Evolutionary conservation across 1,140 invertebrate genomes (phyloP).

Genomic region (Drosophila ercepeae): DNA sequence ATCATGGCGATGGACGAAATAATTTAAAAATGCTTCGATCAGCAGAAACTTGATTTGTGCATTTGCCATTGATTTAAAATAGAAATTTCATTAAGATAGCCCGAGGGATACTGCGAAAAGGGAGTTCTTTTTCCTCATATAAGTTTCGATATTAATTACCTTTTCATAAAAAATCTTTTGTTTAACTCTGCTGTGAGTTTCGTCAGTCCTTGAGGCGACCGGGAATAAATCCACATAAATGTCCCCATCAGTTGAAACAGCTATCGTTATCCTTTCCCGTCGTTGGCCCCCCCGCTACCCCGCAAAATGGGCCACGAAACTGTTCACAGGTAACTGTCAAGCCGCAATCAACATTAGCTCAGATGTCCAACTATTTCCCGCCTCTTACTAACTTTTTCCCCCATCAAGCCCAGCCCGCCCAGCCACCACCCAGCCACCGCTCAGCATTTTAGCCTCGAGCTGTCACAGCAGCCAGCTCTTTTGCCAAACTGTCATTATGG

Average conservation of each 20-base stretch:
- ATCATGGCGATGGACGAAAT: conserved; percentile 28
- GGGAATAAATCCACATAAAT: conserved; percentile 11
- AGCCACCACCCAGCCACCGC: not conserved
- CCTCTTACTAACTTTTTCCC: not conserved
- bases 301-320: conserved; percentile 8
- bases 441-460: conserved; percentile 13
- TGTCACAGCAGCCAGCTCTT: conserved; percentile 72
- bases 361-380: conserved; percentile 24
- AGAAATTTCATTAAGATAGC: conserved; percentile 2
- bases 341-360: conserved; percentile 51
- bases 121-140: not conserved
- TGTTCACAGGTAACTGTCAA: conserved; percentile 47
- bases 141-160: not conserved
- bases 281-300: not conserved
- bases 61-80: not conserved
- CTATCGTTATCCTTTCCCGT: conserved; percentile 4
- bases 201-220: not conserved
- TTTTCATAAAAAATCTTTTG: not conserved
- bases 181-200: not conserved
- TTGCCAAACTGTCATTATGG: conserved; percentile 77
- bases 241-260: conserved; percentile 14
- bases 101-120: not conserved
- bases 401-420: not conserved
- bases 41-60: conserved; percentile 20
- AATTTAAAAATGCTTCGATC: conserved; percentile 25